These are phyloP conservation scores for Heteromormyrus szaboi DNA, from an alignment of 2,797 vertebrate species.

Conservation along the genomic window DNA sequence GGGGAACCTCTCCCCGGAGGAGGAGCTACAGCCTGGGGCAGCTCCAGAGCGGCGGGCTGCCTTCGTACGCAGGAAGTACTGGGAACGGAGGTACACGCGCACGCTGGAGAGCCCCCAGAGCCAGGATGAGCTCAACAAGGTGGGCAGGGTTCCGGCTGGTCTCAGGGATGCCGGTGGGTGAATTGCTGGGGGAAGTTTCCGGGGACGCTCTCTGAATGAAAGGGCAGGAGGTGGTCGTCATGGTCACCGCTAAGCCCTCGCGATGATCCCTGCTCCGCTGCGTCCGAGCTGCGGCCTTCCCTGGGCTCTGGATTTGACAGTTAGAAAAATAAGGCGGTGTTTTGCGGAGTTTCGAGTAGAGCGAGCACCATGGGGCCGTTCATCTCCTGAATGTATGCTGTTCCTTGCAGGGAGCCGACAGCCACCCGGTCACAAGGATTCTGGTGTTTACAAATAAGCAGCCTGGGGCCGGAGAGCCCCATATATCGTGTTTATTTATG, in stretches of 20 bases:
- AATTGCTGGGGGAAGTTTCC: background rate
- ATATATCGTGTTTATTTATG: slow-evolving; percentile 16
- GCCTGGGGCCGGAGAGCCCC: background rate
- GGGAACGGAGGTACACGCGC: slow-evolving; percentile 80
- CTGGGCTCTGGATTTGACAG: background rate
- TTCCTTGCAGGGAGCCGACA: background rate
- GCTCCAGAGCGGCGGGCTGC: slow-evolving; percentile 70
- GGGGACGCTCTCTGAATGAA: background rate
- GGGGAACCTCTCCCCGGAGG: slow-evolving; percentile 74
- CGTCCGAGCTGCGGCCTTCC: background rate
- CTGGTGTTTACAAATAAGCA: background rate
- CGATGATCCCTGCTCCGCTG: background rate
- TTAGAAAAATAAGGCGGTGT: background rate
- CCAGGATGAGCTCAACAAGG: slow-evolving; percentile 17
- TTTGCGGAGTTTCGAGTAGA: background rate
- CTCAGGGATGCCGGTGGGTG: background rate
- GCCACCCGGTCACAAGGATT: background rate
- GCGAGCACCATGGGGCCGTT: background rate
- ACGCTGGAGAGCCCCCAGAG: slow-evolving; percentile 51
- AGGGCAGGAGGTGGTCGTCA: background rate
- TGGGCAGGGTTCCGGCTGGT: background rate
- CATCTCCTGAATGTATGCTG: background rate
- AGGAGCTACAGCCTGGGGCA: slow-evolving; percentile 67
- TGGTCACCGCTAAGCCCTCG: background rate
- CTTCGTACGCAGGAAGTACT: slow-evolving; percentile 86